Base-by-base conservation (phyloP, 2,797 vertebrate genomes). In the Gouania willdenowi region DNA sequence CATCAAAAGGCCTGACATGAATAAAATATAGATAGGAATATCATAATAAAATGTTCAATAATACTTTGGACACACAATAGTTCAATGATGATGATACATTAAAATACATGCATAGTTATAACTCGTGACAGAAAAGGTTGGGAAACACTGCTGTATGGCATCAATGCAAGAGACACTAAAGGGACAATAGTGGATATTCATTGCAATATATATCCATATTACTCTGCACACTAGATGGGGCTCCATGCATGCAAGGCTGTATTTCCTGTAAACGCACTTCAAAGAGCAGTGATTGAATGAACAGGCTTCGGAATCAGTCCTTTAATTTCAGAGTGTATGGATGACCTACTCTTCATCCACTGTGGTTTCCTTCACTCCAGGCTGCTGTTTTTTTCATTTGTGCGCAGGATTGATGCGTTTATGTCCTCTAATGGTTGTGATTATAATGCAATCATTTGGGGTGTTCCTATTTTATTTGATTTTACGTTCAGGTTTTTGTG, bases 171-270 rank as follows among this genome's bases (percentile, higher is more conserved):
- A n/a, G n/a, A n/a, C n/a, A n/a, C n/a, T n/a, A n/a, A n/a, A n/a
- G n/a, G n/a, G n/a, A n/a, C n/a, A n/a, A n/a, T n/a, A n/a, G n/a
- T n/a, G n/a, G n/a, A n/a, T n/a, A n/a, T n/a, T n/a, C n/a, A n/a
- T n/a, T 14, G 14, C 14, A 2, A 13, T 13, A 13, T 24, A 8
- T 8, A 14, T 43, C 4, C 2, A 3, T 7, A 18, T 4, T 15
- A 17, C 8, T 9, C 11, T 5, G 3, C 4, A 24, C 78, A 78
- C 59, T 68, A 81, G 78, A 68, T 75, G 78, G 70, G 7, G 75
- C 62, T 67, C 44, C n/a, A 27, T 36, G 18, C 36, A 37, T 51
- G 36, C 3, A 14, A 14, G 13, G 13, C 13, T 14, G 14, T 14
- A 14, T 13, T 13, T 14, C n/a, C 22, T 13, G 42, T 26, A 4